phyloP scores from a whole-genome alignment of 2,888 invertebrate species.

The Drosophila cognata region DNA sequence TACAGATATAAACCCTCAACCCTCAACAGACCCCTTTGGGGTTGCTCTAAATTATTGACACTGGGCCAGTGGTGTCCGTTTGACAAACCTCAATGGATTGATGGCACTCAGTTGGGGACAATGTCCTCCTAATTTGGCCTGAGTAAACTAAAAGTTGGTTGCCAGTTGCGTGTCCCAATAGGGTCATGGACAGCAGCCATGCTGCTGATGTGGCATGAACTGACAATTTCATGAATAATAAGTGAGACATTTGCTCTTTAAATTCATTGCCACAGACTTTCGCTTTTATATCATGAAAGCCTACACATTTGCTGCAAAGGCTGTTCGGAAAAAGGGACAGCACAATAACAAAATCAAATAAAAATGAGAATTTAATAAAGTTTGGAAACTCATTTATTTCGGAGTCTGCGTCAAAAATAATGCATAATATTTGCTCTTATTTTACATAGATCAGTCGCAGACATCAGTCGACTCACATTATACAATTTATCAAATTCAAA shows the following conservation, averaged over 20 bases:
- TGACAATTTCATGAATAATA: constrained; percentile 43
- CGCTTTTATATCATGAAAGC: not conserved
- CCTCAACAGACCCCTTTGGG: not conserved
- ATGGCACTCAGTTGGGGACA: constrained; percentile 36
- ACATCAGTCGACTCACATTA: not conserved
- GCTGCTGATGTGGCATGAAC: constrained; percentile 47
- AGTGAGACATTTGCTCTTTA: constrained; percentile 32
- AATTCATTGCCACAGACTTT: constrained; percentile 3
- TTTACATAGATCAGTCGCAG: constrained; percentile 1
- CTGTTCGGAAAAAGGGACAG: not conserved
- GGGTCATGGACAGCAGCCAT: constrained; percentile 1
- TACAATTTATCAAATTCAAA: not conserved
- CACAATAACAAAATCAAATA: not conserved
- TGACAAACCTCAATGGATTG: constrained; percentile 61
- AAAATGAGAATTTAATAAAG: not conserved
- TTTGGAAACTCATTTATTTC: not conserved
- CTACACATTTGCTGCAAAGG: not conserved
- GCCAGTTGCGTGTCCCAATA: constrained; percentile 11
- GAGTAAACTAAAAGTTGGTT: constrained; percentile 53
- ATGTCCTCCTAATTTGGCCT: constrained; percentile 45
- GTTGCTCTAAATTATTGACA: constrained; percentile 45
- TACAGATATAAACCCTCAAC: constrained; percentile 3
- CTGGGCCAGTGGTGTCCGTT: constrained; percentile 53
- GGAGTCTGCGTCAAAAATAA: not conserved
- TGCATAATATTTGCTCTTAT: constrained; percentile 2